phyloP scores from a whole-genome alignment of 2,797 vertebrate species.

The Spea hammondii region DNA sequence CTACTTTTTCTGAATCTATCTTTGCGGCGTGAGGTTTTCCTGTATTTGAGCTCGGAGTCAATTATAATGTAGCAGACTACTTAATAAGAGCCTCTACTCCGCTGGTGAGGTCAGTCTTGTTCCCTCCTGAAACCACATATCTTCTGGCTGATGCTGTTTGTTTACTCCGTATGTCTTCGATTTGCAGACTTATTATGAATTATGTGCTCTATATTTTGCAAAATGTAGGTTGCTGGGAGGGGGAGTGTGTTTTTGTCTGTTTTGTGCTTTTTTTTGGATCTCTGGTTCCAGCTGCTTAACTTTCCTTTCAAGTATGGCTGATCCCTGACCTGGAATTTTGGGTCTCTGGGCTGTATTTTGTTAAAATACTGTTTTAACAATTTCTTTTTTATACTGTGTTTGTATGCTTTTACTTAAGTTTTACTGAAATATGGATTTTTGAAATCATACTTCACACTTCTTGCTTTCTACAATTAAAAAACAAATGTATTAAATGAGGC shows the following conservation, averaged over 20 bases:
- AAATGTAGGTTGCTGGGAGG: not conserved
- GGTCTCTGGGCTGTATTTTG: constrained; percentile 10
- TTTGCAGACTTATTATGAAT: constrained; percentile 3
- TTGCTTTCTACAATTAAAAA: too few species aligned
- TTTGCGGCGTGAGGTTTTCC: constrained; percentile 1
- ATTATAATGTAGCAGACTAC: constrained; percentile 7
- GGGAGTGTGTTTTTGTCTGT: not conserved
- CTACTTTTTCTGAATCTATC: constrained; percentile 7
- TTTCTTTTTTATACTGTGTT: not conserved
- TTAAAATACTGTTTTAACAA: constrained; percentile 4
- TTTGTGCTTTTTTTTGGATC: constrained; percentile 2
- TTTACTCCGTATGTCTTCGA: not conserved
- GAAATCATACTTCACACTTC: too few species aligned
- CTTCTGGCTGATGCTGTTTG: constrained; percentile 5
- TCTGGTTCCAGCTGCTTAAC: not conserved
- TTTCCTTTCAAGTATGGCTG: not conserved
- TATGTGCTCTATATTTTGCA: not conserved
- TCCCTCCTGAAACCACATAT: not conserved
- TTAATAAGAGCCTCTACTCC: constrained; percentile 7
- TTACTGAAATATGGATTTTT: too few species aligned
- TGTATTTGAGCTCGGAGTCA: not conserved
- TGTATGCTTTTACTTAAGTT: constrained; percentile 7
- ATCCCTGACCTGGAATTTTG: constrained; percentile 21
- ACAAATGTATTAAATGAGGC: too few species aligned
- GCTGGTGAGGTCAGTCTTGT: not conserved